phyloP scores from a whole-genome alignment of 2,113 vertebrate species.

The Petaurus breviceps region DNA sequence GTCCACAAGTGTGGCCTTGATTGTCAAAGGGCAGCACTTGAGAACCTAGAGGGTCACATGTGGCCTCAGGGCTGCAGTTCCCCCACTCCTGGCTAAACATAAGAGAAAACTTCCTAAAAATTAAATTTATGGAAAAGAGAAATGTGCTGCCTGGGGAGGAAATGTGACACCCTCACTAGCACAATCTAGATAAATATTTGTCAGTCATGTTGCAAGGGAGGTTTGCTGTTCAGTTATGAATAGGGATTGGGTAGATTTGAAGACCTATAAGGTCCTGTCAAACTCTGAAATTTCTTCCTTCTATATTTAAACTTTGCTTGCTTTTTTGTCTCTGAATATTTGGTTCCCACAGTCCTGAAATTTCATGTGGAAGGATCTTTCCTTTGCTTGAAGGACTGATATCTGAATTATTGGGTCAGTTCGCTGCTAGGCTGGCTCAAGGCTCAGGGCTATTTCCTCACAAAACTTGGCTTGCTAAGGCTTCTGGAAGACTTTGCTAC shows the following conservation, averaged over 20 bases:
- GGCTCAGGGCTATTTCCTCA: neutral
- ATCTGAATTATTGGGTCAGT: neutral
- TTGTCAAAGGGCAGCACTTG: too few species aligned
- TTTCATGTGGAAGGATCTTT: neutral
- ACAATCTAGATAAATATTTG: neutral
- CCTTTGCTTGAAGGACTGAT: neutral
- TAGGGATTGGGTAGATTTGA: neutral
- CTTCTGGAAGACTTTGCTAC: neutral
- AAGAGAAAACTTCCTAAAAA: neutral
- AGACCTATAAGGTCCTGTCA: neutral
- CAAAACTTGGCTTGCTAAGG: neutral
- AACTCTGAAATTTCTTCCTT: neutral
- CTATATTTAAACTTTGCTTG: neutral
- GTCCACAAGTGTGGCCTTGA: too few species aligned
- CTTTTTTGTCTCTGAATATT: neutral
- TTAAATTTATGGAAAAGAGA: neutral
- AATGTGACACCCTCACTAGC: neutral
- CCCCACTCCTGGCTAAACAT: neutral
- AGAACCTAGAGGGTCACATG: too few species aligned
- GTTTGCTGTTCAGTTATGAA: neutral
- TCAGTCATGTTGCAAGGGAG: neutral
- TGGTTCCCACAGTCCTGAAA: neutral
- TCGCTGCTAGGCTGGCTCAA: too few species aligned
- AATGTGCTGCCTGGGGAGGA: neutral
- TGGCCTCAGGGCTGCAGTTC: too few species aligned